Evolutionary conservation across 2,797 vertebrate genomes (phyloP).

Genomic region (Anguilla megastoma): DNA sequence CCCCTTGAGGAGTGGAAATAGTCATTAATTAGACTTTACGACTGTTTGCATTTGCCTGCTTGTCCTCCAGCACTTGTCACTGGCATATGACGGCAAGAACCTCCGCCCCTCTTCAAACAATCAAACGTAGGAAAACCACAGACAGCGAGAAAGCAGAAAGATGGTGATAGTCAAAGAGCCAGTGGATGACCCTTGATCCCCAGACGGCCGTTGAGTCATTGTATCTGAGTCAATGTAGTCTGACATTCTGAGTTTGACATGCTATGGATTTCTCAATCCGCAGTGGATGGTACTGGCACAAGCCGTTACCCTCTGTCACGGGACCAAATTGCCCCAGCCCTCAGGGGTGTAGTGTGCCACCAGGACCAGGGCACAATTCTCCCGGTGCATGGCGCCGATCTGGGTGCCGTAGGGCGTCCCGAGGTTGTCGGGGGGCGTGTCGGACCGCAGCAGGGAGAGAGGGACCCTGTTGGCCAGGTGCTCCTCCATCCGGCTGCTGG

Average conservation of each 20-base stretch:
- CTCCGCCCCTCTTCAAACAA: not conserved
- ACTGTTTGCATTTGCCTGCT: not conserved
- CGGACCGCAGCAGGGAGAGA: slow-evolving; percentile 23
- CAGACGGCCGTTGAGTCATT: not conserved
- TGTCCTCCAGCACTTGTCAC: not conserved
- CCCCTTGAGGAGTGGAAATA: not conserved
- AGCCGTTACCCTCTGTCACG: not conserved
- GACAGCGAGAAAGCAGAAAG: not conserved
- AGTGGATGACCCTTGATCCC: not conserved
- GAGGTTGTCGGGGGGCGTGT: slow-evolving; percentile 36
- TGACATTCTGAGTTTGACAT: not conserved
- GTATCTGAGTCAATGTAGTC: not conserved
- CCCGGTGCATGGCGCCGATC: slow-evolving; percentile 24
- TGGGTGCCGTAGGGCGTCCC: slow-evolving; percentile 5
- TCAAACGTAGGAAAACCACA: not conserved
- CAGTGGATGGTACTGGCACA: not conserved
- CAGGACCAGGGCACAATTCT: slow-evolving; percentile 45
- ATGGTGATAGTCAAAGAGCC: not conserved
- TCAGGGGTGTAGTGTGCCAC: slow-evolving; percentile 62
- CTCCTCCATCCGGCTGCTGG: slow-evolving; percentile 44
- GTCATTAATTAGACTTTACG: not conserved
- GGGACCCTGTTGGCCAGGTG: slow-evolving; percentile 3
- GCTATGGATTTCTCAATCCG: not conserved
- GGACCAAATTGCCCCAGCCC: not conserved
- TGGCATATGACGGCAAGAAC: not conserved